Conservation (phyloP, 2,113 vertebrate species). For the Epinephelus fuscoguttatus region DNA sequence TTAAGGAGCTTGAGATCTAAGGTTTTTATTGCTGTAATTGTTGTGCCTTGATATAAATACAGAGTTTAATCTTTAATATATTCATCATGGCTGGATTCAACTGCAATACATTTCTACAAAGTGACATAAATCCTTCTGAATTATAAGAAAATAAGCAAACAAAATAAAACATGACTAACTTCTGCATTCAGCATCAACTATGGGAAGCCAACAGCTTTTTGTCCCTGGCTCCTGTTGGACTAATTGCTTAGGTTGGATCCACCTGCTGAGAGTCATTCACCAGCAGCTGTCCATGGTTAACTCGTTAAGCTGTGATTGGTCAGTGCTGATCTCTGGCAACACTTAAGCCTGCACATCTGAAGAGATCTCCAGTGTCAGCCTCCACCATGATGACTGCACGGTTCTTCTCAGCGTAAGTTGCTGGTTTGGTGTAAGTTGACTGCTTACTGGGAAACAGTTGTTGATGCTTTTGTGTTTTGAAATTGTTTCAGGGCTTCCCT, state of each 20-base stretch:
- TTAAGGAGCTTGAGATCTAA: too few species aligned
- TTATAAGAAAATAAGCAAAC: too few species aligned
- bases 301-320: conserved; percentile 43
- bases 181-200: too few species aligned
- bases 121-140: too few species aligned
- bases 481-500: conserved; percentile 27
- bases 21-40: too few species aligned
- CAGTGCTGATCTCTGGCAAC: background rate
- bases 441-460: background rate
- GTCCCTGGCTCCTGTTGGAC: background rate
- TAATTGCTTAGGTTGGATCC: background rate
- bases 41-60: too few species aligned
- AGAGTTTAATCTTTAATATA: too few species aligned
- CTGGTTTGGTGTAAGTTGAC: accelerated
- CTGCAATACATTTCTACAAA: too few species aligned
- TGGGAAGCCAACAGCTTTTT: too few species aligned
- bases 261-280: background rate
- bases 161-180: too few species aligned
- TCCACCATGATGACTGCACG: background rate
- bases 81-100: too few species aligned
- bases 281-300: conserved; percentile 36
- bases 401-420: conserved; percentile 18
- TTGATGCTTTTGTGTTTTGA: background rate
- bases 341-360: background rate
- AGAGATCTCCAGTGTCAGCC: accelerated